Base-by-base conservation (phyloP, 2,888 invertebrate genomes). In the Gortyna flavago region DNA sequence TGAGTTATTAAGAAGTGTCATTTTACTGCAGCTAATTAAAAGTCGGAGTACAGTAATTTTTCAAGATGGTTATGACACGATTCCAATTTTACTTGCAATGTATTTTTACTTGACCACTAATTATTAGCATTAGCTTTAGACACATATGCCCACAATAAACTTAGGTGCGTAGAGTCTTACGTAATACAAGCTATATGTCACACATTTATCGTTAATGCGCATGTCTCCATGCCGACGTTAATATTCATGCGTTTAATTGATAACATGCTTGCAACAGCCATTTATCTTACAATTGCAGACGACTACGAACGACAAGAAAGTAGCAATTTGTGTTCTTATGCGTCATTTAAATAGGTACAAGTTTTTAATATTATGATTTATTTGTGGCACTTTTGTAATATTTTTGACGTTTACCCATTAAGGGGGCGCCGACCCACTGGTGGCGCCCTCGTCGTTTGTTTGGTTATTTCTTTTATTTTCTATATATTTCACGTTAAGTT, bases 171-270 rank as follows among this genome's bases (percentile, higher is more conserved):
- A 54, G 54, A 54, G 38, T 68, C 5, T 38, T n/a, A 48, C 11
- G 29, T 69, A 59, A 69, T 18, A 48, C 38, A 51, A 69, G 61
- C 70, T 73, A 66, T 73, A 67, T n/a, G 72, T 75, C 74, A 77
- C 73, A 54, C 69, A 83, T 83, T 85, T 72, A 67, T 78, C 84
- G 72, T 81, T 84, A 85, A 72, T 84, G 48, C 66, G 74, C 84
- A 66, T 66, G 78, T 84, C 77, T 76, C 71, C 67, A 29, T 38
- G 72, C 65, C 38, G 51, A 51, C 59, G 70, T 77, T 80, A 83
- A 84, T 84, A 79, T 83, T 85, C 74, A 79, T 80, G 67, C 57
- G 65, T 75, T 86, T 86, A 86, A 84, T 84, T 85, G 72, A 86
- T 87, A 77, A 79, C 80, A 73, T 79, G 79, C 70, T 35, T 71